A percentile compares a stretch with the other conserved stretches of the same genome.
Conservation (phyloP, 2,797 vertebrate species). For the Microctenopoma lineatum region DNA sequence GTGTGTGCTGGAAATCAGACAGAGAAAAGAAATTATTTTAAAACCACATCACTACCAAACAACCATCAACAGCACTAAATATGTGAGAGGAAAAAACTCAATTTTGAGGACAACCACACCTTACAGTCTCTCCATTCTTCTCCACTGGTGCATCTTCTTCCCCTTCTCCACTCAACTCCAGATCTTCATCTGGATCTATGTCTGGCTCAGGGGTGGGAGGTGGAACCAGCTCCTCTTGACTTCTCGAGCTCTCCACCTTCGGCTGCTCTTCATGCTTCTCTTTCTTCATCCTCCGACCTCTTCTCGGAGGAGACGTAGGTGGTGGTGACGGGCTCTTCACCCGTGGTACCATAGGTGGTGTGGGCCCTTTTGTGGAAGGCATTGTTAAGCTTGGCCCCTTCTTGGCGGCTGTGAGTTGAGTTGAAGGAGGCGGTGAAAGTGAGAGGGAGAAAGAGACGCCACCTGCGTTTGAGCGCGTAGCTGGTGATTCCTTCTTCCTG, state of each 20-base stretch:
- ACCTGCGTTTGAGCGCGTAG: slow-evolving; percentile 61
- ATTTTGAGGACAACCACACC: slow-evolving; percentile 52
- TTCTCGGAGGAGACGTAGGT: slow-evolving; percentile 56
- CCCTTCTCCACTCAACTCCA: slow-evolving; percentile 74
- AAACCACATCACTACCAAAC: neutral
- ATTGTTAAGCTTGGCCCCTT: slow-evolving; percentile 49
- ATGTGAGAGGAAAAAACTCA: neutral
- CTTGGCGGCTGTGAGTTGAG: slow-evolving; percentile 51
- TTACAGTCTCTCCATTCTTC: slow-evolving; percentile 77
- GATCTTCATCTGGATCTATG: slow-evolving; percentile 74
- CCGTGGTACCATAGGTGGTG: slow-evolving; percentile 25
- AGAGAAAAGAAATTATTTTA: slow-evolving; percentile 9
- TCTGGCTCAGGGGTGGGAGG: slow-evolving; percentile 80
- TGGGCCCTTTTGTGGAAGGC: slow-evolving; percentile 46
- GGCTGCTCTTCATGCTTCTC: slow-evolving; percentile 73
- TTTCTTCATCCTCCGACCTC: slow-evolving; percentile 79
- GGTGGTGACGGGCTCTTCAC: slow-evolving; percentile 71
- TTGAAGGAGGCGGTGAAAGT: slow-evolving; percentile 68
- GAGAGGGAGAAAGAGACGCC: slow-evolving; percentile 83
- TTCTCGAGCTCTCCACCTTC: slow-evolving; percentile 61
- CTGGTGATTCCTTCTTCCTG: slow-evolving; percentile 72
- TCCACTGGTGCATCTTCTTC: slow-evolving; percentile 70
- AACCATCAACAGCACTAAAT: slow-evolving; percentile 2
- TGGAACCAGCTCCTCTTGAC: slow-evolving; percentile 78
- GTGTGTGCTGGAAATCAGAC: slow-evolving; percentile 62